phyloP scores from a whole-genome alignment of 2,113 vertebrate genomes.

The Catharus minimus region DNA sequence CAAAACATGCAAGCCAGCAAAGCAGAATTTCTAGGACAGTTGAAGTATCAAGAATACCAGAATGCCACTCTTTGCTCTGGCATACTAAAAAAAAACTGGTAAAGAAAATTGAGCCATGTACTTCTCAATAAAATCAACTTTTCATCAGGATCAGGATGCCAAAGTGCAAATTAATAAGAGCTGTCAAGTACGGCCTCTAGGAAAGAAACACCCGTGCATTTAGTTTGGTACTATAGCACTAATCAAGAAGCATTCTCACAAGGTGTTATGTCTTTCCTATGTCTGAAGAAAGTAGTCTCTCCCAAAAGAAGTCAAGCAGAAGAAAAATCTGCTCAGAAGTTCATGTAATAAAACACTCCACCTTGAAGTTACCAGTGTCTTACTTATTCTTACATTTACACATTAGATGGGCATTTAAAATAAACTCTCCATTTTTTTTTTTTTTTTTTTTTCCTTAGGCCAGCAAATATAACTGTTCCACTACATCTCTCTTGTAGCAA shows the following conservation, averaged over 20 bases:
- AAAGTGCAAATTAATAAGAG: not conserved
- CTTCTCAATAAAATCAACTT: not conserved
- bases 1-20: not conserved
- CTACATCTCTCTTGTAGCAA: not conserved
- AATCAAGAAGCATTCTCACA: not conserved
- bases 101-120: not conserved
- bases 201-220: not conserved
- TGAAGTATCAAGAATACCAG: not conserved
- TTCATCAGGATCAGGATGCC: not conserved
- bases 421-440: not conserved
- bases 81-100: not conserved
- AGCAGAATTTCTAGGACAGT: not conserved
- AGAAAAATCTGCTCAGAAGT: not conserved
- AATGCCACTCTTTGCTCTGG: not conserved
- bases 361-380: not conserved
- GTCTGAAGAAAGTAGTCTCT: not conserved
- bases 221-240: not conserved
- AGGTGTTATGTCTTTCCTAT: not conserved
- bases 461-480: not conserved
- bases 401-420: not conserved
- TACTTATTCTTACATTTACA: not conserved
- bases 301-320: not conserved
- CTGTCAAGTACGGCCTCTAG: not conserved
- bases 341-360: not conserved
- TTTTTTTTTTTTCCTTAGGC: not conserved